These are phyloP conservation scores for Ladona fulva DNA, from an alignment of 1,140 invertebrate genomes.

Conservation along the genomic window DNA sequence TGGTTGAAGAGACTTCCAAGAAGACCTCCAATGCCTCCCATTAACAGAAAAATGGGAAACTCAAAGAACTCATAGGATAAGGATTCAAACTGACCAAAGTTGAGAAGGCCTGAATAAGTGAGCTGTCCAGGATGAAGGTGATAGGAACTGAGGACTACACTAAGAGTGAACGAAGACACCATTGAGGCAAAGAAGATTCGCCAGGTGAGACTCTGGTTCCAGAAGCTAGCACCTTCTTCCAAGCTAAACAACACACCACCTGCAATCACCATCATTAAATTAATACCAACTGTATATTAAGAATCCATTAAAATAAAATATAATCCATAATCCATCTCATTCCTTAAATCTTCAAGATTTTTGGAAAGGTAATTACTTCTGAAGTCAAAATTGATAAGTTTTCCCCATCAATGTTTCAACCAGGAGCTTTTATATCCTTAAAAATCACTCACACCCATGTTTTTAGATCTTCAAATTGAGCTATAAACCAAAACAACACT, in stretches of 20 bases:
- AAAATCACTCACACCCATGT: too few species aligned
- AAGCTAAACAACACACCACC: slow-evolving; percentile 95
- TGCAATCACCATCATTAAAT: slow-evolving; percentile 27
- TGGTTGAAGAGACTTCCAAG: slow-evolving; percentile 91
- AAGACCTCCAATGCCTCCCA: slow-evolving; percentile 83
- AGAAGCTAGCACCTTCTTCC: slow-evolving; percentile 98
- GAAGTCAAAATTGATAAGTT: too few species aligned
- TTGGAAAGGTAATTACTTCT: too few species aligned
- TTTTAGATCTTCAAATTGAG: too few species aligned
- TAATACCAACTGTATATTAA: too few species aligned
- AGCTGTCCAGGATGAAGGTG: slow-evolving; percentile 65
- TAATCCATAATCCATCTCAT: too few species aligned
- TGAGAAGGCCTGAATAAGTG: slow-evolving; percentile 72
- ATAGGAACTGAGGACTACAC: slow-evolving; percentile 81
- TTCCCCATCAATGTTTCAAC: too few species aligned
- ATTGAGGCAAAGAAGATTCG: slow-evolving; percentile 96
- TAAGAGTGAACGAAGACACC: slow-evolving; percentile 92
- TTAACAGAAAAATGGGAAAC: slow-evolving; percentile 81
- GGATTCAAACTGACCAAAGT: slow-evolving; percentile 88
- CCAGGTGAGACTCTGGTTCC: slow-evolving; percentile 97
- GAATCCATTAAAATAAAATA: too few species aligned
- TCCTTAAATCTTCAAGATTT: too few species aligned
- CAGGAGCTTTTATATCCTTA: too few species aligned
- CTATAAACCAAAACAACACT: too few species aligned
- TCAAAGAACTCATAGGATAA: slow-evolving; percentile 82